Percentiles rank a stretch among this genome's conserved stretches.
These are phyloP conservation scores for Heteromurus nitidus DNA, from an alignment of 2,888 invertebrate species.

Conservation along the genomic window DNA sequence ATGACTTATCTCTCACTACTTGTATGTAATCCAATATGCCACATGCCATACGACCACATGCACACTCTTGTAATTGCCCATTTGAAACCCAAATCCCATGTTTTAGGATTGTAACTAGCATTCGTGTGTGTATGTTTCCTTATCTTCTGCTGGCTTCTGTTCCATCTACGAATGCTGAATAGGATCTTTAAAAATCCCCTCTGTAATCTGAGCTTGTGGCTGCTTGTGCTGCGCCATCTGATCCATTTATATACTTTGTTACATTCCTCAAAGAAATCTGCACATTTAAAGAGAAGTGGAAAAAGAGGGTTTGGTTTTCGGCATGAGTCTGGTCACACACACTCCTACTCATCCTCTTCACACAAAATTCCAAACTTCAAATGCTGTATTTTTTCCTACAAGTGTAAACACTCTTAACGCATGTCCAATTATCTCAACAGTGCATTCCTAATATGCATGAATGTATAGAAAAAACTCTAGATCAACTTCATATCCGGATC, in stretches of 20 bases:
- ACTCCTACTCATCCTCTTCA: no score
- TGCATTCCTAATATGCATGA: neutral
- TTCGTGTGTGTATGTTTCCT: no score
- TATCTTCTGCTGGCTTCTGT: no score
- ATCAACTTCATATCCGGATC: constrained; percentile 6
- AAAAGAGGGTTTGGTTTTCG: constrained; percentile 18
- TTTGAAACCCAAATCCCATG: constrained; percentile 26
- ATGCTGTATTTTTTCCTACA: no score
- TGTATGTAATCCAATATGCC: constrained; percentile 45
- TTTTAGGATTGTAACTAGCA: neutral
- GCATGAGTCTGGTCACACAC: no score
- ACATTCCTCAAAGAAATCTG: constrained; percentile 7
- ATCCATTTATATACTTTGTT: constrained; percentile 22
- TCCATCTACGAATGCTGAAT: neutral
- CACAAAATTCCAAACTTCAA: no score
- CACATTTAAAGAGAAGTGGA: neutral
- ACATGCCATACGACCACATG: constrained; percentile 31
- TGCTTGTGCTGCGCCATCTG: constrained; percentile 15
- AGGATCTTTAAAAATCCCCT: neutral
- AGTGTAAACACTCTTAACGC: no score
- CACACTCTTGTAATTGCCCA: constrained; percentile 17
- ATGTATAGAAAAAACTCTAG: neutral
- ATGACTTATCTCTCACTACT: constrained; percentile 44
- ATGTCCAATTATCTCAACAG: constrained; percentile 41
- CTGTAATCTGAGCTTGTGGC: neutral